Base-by-base conservation (phyloP, 1,140 invertebrate genomes). In the Ceratina calcarata region DNA sequence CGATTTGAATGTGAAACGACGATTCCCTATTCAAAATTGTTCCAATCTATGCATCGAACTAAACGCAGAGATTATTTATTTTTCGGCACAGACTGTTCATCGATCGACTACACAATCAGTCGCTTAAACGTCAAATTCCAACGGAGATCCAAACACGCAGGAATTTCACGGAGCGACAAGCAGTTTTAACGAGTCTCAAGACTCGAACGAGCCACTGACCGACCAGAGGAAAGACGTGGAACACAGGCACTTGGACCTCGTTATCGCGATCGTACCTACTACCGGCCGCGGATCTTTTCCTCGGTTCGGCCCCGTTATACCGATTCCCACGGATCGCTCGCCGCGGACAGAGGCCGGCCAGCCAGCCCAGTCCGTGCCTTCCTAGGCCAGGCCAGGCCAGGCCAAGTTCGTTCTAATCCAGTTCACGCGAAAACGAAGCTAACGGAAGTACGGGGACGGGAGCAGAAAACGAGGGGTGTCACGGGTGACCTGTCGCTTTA, bases 351-450 rank as follows among this genome's bases (percentile, higher is more conserved):
- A 68, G 20, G 13, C 15, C 53, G 53, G 12, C 15, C 15, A 12
- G 32, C 32, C 32, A 45, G 37, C 37, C 37, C 37, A 45, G 6
- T 45, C 37, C 37, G 37, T 45, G 37, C 37, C 37, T 8, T 10
- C 6, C 6, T 45, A 55, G 18, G 18, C 18, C 15, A n/a, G 53
- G 3, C 32, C 65, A 22, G 75, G 15, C 53, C 53, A 57, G 87
- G 84, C 88, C 78, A 83, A 82, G 78, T 88, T 84, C 88, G 89
- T 90, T 92, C 87, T 91, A 91, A 92, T 91, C 89, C 87, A 90
- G 87, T 92, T 91, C 86, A 87, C 88, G 88, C 79, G 90, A 90
- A 90, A 91, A 91, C 86, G 88, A 90, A 90, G 67, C 88, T 87
- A 90, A 89, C 89, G 91, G 90, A 91, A 91, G 88, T 89, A 76